Percentiles rank a stretch among this genome's conserved stretches.
Conservation (phyloP, 2,888 invertebrate genomes). For the Lampropteryx suffumata region DNA sequence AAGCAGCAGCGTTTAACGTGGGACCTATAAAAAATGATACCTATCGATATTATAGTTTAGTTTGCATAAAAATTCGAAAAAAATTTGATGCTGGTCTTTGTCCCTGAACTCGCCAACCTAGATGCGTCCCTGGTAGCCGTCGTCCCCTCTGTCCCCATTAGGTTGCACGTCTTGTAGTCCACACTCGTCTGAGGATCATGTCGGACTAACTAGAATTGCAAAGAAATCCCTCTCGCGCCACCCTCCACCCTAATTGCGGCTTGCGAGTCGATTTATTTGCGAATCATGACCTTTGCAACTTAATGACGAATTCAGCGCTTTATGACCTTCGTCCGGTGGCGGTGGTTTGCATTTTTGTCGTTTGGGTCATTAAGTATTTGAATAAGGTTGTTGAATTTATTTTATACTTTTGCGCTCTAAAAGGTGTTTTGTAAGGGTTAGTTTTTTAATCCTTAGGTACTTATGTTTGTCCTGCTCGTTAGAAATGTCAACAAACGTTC, state of each 20-base stretch:
- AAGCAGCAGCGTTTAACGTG: too few relatives aligned
- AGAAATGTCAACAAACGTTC: too few relatives aligned
- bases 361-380: conserved; percentile 9
- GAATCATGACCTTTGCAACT: conserved; percentile 60
- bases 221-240: conserved; percentile 62
- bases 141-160: conserved; percentile 49
- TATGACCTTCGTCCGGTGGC: conserved; percentile 39
- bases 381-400: background rate
- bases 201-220: conserved; percentile 78
- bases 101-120: background rate
- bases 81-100: too few relatives aligned
- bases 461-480: too few relatives aligned
- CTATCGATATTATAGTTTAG: too few relatives aligned
- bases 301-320: conserved; percentile 52
- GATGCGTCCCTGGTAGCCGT: background rate
- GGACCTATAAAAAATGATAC: too few relatives aligned
- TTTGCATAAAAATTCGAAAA: too few relatives aligned
- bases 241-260: conserved; percentile 70
- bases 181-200: conserved; percentile 72
- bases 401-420: too few relatives aligned
- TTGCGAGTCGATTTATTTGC: conserved; percentile 73
- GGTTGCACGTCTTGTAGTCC: conserved; percentile 66
- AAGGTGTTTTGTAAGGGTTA: too few relatives aligned
- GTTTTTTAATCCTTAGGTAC: too few relatives aligned
- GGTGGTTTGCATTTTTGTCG: conserved; percentile 38